Conservation (phyloP, 2,888 invertebrate genomes). For the Stenolophus ochropezus region DNA sequence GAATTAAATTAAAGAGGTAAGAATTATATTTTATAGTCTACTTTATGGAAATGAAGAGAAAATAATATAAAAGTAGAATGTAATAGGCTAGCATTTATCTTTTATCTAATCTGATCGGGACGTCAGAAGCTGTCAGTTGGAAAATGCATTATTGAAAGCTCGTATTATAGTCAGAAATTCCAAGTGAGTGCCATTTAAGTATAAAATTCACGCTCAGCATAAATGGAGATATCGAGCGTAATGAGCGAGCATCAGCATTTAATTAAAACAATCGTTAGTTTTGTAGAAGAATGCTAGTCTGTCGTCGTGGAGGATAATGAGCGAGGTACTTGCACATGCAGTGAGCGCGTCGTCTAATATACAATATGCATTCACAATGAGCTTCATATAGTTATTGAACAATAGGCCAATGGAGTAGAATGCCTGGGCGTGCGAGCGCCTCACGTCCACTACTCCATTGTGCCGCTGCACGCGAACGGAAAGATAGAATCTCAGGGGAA, state of each 20-base stretch:
- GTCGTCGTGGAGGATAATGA: slow-evolving; percentile 49
- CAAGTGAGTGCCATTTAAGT: neutral
- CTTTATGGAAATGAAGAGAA: no score
- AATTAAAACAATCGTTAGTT: slow-evolving; percentile 57
- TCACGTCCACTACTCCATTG: slow-evolving; percentile 51
- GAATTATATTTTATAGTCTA: no score
- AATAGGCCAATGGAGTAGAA: slow-evolving; percentile 50
- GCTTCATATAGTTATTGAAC: slow-evolving; percentile 60
- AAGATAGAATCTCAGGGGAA: slow-evolving; percentile 62
- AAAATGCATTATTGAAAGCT: slow-evolving; percentile 15
- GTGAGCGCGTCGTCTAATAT: slow-evolving; percentile 57
- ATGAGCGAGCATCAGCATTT: slow-evolving; percentile 46
- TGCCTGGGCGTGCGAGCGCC: slow-evolving; percentile 33
- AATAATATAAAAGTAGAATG: no score
- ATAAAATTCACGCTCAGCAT: slow-evolving; percentile 30
- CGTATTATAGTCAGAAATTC: neutral
- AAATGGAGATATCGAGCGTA: slow-evolving; percentile 32
- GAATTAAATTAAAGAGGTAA: no score
- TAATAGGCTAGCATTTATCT: no score
- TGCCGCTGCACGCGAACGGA: slow-evolving; percentile 60
- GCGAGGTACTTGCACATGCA: slow-evolving; percentile 59
- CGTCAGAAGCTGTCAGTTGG: neutral
- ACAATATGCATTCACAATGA: slow-evolving; percentile 63
- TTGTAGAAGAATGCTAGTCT: slow-evolving; percentile 25
- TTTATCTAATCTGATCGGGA: no score